Conservation (phyloP, 1,140 invertebrate genomes). For the Daktulosphaira vitifoliae region DNA sequence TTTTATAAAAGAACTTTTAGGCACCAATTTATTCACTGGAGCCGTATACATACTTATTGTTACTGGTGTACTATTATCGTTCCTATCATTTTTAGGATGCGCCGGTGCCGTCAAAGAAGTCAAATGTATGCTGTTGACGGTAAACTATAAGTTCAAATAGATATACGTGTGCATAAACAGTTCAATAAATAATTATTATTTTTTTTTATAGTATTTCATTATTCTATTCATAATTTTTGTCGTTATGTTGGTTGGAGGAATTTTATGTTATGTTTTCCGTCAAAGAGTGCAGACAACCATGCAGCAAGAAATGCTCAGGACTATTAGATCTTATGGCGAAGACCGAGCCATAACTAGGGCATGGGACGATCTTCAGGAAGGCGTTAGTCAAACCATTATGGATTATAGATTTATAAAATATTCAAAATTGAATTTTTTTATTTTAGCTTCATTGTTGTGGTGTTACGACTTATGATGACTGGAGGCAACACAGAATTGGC, state of each 20-base stretch:
- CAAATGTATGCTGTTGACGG: slow-evolving; percentile 78
- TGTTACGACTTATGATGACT: slow-evolving; percentile 61
- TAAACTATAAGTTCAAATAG: slow-evolving; percentile 44
- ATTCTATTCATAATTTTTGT: slow-evolving; percentile 76
- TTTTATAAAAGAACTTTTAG: slow-evolving; percentile 69
- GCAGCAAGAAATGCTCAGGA: slow-evolving; percentile 65
- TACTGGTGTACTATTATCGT: slow-evolving; percentile 62
- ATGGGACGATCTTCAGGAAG: slow-evolving; percentile 71
- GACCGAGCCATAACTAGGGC: slow-evolving; percentile 59
- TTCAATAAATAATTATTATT: slow-evolving; percentile 18
- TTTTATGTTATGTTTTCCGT: slow-evolving; percentile 79
- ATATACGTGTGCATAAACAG: no score
- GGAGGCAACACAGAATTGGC: slow-evolving; percentile 44
- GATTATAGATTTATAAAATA: not conserved
- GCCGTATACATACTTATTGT: slow-evolving; percentile 71
- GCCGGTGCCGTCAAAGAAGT: slow-evolving; percentile 77
- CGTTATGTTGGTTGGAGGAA: slow-evolving; percentile 76
- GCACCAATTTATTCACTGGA: slow-evolving; percentile 71
- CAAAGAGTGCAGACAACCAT: slow-evolving; percentile 62
- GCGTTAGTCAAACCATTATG: slow-evolving; percentile 42
- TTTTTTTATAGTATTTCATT: slow-evolving; percentile 70
- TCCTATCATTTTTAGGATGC: slow-evolving; percentile 77
- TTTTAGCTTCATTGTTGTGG: slow-evolving; percentile 73
- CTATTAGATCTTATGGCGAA: slow-evolving; percentile 61
- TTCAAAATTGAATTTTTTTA: not conserved